A percentile compares a stretch with the other conserved stretches of the same genome.
Evolutionary conservation across 2,888 invertebrate species (phyloP).

Genomic region (Carpatolechia fugitivella): DNA sequence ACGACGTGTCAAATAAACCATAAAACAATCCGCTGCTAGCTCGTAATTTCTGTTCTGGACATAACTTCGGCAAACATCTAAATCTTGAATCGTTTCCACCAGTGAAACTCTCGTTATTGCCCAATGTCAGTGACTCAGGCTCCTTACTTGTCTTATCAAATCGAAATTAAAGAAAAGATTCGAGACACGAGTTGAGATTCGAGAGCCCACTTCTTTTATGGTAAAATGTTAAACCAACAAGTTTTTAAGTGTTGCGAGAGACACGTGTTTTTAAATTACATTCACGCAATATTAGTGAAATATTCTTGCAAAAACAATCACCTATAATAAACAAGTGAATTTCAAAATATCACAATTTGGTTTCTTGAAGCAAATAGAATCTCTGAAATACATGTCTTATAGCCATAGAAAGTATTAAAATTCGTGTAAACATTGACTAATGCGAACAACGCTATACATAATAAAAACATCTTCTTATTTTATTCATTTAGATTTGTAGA

Average conservation of each 20-base stretch:
- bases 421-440: slow-evolving; percentile 51
- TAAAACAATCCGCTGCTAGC: slow-evolving; percentile 39
- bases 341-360: background rate
- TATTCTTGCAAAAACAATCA: slow-evolving; percentile 31
- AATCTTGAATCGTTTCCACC: slow-evolving; percentile 11
- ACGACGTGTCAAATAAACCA: slow-evolving; percentile 57
- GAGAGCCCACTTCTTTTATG: slow-evolving; percentile 51
- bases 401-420: no score
- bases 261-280: slow-evolving; percentile 35
- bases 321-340: background rate
- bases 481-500: no score
- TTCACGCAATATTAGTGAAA: slow-evolving; percentile 36
- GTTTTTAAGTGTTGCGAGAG: slow-evolving; percentile 58
- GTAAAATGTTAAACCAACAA: slow-evolving; percentile 68
- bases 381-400: no score
- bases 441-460: background rate
- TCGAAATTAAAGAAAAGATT: slow-evolving; percentile 49
- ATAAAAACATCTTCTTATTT: no score
- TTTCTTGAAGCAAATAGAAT: background rate
- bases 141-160: slow-evolving; percentile 45
- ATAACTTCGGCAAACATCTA: slow-evolving; percentile 16
- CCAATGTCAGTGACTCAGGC: slow-evolving; percentile 45
- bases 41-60: slow-evolving; percentile 34
- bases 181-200: slow-evolving; percentile 31
- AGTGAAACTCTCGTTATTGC: slow-evolving; percentile 31